Conservation (phyloP, 2,797 vertebrate species). For the Semotilus atromaculatus region DNA sequence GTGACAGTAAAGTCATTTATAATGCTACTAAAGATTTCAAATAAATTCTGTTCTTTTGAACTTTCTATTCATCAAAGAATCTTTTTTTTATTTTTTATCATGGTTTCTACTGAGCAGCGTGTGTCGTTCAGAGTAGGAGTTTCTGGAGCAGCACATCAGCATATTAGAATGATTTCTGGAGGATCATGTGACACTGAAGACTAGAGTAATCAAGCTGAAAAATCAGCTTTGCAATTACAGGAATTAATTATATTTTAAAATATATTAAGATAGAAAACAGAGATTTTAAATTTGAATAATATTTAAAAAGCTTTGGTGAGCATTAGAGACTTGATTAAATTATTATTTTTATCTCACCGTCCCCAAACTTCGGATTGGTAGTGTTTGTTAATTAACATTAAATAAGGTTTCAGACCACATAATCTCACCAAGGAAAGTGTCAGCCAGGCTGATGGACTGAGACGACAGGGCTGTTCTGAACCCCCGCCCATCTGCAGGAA, state of each 20-base stretch:
- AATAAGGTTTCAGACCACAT: not conserved
- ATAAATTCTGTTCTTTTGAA: not conserved
- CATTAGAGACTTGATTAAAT: not conserved
- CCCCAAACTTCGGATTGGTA: not conserved
- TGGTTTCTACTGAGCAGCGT: not conserved
- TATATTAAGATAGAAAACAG: not conserved
- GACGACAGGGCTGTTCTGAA: slow-evolving; percentile 92
- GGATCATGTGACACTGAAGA: not conserved
- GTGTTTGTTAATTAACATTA: not conserved
- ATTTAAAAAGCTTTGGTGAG: not conserved
- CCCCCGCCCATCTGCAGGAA: slow-evolving; percentile 93
- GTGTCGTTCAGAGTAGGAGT: too few species aligned
- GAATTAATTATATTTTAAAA: not conserved
- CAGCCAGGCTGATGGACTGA: slow-evolving; percentile 94
- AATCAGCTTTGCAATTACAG: not conserved
- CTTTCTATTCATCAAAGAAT: not conserved
- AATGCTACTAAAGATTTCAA: not conserved
- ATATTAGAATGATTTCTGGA: not conserved
- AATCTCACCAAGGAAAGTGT: slow-evolving; percentile 89
- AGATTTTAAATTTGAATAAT: too few species aligned
- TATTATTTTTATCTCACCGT: too few species aligned
- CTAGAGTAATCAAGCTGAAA: not conserved
- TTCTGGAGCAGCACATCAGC: not conserved
- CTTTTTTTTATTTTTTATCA: not conserved
- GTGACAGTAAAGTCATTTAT: not conserved